These are phyloP conservation scores for Caerostris extrusa DNA, from an alignment of 1,140 invertebrate genomes.

Conservation along the genomic window DNA sequence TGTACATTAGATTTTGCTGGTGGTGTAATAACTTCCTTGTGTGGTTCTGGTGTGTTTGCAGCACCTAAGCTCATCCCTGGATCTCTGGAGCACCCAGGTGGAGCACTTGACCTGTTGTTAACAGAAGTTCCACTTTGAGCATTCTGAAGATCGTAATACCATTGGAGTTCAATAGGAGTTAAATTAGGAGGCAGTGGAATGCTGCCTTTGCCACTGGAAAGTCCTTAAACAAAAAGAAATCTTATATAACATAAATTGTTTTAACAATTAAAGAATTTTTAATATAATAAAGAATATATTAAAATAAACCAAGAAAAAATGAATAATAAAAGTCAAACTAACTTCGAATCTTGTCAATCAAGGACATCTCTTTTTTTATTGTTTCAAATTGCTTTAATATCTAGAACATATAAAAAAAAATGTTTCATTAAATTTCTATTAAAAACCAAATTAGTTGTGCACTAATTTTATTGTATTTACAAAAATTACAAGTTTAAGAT, in stretches of 20 bases:
- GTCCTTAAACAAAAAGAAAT: neutral
- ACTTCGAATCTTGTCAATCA: conserved; percentile 63
- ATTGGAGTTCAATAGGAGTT: conserved; percentile 76
- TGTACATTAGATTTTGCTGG: neutral
- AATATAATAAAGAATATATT: neutral
- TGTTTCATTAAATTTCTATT: neutral
- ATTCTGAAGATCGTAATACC: conserved; percentile 74
- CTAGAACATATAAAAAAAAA: conserved; percentile 19
- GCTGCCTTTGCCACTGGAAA: conserved; percentile 56
- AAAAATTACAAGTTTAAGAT: neutral
- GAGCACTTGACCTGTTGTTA: neutral
- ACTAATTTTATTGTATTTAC: no score
- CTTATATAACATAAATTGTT: neutral
- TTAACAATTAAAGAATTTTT: neutral
- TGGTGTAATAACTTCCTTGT: neutral
- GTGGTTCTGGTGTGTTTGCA: neutral
- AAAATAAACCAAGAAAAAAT: neutral
- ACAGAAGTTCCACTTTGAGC: neutral
- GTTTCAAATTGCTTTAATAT: conserved; percentile 59
- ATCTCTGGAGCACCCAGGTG: neutral
- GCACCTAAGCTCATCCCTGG: no score
- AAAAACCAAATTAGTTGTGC: neutral
- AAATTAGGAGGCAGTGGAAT: conserved; percentile 2
- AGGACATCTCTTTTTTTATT: conserved; percentile 57
- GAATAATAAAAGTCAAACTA: conserved; percentile 42